These are phyloP conservation scores for Aplochiton taeniatus DNA, from an alignment of 2,797 vertebrate species.

Conservation along the genomic window DNA sequence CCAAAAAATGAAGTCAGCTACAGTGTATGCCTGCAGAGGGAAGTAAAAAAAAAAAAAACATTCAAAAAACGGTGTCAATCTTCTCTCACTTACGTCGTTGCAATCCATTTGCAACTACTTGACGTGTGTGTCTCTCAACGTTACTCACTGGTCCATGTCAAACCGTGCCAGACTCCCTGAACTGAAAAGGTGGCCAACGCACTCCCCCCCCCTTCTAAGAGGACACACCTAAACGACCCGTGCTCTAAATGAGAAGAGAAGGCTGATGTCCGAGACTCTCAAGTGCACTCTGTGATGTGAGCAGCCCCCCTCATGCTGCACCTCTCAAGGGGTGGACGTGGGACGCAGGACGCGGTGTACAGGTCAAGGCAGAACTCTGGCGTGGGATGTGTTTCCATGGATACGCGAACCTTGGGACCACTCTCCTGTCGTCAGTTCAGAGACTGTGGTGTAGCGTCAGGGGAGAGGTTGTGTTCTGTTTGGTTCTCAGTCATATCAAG, in stretches of 20 bases:
- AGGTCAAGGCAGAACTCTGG: not conserved
- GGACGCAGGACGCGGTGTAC: not conserved
- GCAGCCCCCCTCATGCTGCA: conserved; percentile 1
- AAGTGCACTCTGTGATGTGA: conserved; percentile 1
- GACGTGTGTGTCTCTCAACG: not conserved
- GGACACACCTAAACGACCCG: conserved; percentile 16
- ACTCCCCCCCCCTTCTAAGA: no score
- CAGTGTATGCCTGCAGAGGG: conserved; percentile 10
- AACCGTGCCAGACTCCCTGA: not conserved
- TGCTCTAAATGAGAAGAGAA: conserved; percentile 6
- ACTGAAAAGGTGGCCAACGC: not conserved
- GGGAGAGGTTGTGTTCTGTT: not conserved
- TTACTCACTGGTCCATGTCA: not conserved
- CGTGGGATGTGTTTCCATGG: conserved; percentile 17
- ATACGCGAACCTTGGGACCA: conserved; percentile 29
- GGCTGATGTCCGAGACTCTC: not conserved
- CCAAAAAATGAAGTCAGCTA: not conserved
- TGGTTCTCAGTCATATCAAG: conserved; percentile 12
- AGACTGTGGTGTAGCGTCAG: conserved; percentile 24
- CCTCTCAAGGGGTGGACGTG: conserved; percentile 19
- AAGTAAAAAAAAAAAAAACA: no score
- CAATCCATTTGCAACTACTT: not conserved
- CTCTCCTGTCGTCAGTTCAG: not conserved
- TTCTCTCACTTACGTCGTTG: not conserved
- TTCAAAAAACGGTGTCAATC: not conserved